Conservation (phyloP, 2,888 invertebrate species). For the Allolobophora icterica region DNA sequence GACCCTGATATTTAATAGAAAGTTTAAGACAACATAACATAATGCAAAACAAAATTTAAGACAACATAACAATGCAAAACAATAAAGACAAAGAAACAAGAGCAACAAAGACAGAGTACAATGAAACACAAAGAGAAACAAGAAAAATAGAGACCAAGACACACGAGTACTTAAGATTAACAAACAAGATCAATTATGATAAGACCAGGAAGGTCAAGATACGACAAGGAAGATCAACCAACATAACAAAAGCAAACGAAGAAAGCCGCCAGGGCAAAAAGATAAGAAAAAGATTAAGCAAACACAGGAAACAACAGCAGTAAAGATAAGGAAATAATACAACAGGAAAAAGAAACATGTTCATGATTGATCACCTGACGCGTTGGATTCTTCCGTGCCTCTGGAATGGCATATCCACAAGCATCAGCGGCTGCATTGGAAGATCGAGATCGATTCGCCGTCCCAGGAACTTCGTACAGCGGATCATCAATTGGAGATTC, state of each 20-base stretch:
- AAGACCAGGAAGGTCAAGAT: background rate
- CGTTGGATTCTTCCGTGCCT: background rate
- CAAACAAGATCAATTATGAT: background rate
- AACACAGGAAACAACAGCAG: background rate
- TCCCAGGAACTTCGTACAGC: background rate
- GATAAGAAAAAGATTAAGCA: background rate
- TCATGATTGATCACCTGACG: too few species aligned
- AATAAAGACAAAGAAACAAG: too few species aligned
- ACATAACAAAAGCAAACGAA: background rate
- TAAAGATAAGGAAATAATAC: background rate
- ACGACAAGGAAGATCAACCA: background rate
- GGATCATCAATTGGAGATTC: slow-evolving; percentile 24
- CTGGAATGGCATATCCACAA: background rate
- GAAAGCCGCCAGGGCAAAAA: background rate
- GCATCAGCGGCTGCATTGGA: background rate
- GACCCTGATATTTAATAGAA: too few species aligned
- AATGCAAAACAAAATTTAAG: too few species aligned
- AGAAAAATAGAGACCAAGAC: background rate
- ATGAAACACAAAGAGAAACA: background rate
- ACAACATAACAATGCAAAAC: too few species aligned
- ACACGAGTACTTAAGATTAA: background rate
- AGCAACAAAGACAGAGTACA: too few species aligned
- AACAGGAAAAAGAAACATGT: background rate
- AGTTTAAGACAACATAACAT: too few species aligned
- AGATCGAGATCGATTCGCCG: background rate